phyloP scores from a whole-genome alignment of 2,797 vertebrate genomes.

The Meriones psammophilus region DNA sequence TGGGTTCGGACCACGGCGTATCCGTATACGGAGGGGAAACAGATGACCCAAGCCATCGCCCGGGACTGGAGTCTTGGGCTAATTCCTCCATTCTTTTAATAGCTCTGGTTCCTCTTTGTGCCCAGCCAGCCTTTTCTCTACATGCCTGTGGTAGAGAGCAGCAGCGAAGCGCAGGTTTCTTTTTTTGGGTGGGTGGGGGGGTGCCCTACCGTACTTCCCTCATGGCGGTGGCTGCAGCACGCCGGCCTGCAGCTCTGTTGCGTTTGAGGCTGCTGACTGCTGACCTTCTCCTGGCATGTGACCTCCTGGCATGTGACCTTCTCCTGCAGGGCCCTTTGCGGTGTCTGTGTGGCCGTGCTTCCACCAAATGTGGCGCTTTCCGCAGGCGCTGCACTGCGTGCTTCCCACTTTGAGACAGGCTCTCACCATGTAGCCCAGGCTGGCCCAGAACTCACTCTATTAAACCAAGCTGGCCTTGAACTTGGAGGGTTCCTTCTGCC shows the following conservation, averaged over 20 bases:
- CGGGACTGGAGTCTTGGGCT: constrained; percentile 18
- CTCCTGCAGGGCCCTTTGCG: background rate
- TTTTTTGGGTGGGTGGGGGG: background rate
- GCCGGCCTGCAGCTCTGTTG: background rate
- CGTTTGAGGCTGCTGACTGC: background rate
- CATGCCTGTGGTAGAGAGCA: constrained; percentile 77
- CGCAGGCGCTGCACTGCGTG: background rate
- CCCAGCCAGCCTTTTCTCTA: constrained; percentile 63
- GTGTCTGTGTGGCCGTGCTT: background rate
- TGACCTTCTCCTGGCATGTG: background rate
- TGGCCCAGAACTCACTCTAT: background rate
- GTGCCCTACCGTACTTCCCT: constrained; percentile 73
- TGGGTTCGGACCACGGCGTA: background rate
- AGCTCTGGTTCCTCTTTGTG: constrained; percentile 81
- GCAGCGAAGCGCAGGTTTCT: background rate
- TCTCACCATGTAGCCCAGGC: background rate
- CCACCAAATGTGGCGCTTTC: background rate
- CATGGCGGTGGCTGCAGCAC: constrained; percentile 35
- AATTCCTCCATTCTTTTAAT: constrained; percentile 82
- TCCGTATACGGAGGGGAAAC: constrained; percentile 28
- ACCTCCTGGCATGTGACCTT: background rate
- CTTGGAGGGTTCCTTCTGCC: background rate
- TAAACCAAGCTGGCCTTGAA: background rate
- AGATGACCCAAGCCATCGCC: constrained; percentile 52
- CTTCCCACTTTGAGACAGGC: background rate